A percentile compares a stretch with the other conserved stretches of the same genome.
Evolutionary conservation across 2,888 invertebrate genomes (phyloP).

Genomic region (Drosophila limbata): DNA sequence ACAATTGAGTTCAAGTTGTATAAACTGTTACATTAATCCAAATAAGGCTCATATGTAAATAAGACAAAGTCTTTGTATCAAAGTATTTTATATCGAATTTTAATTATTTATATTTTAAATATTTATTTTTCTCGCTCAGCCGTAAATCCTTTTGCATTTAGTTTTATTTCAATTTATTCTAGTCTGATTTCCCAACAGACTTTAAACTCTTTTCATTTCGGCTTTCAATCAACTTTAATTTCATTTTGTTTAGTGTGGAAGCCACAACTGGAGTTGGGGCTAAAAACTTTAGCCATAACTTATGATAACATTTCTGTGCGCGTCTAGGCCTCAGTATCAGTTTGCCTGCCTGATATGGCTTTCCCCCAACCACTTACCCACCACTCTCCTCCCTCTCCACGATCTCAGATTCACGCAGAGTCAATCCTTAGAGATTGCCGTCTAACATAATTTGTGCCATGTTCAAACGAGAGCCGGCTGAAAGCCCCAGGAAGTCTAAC

Average conservation of each 20-base stretch:
- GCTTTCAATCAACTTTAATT: background rate
- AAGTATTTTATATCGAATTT: background rate
- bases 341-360: slow-evolving; percentile 2
- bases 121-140: background rate
- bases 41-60: background rate
- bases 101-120: background rate
- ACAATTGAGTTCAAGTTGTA: background rate
- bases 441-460: slow-evolving; percentile 77
- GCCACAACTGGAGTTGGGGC: slow-evolving; percentile 28
- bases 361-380: background rate
- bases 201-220: background rate
- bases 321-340: slow-evolving; percentile 34
- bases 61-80: background rate
- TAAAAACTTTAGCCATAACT: slow-evolving; percentile 75
- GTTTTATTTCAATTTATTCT: slow-evolving; percentile 8
- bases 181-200: slow-evolving; percentile 16
- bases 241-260: slow-evolving; percentile 55
- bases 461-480: slow-evolving; percentile 57
- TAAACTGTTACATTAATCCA: background rate
- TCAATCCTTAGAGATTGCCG: slow-evolving; percentile 79
- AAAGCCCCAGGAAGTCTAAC: slow-evolving; percentile 46
- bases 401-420: slow-evolving; percentile 47
- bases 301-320: slow-evolving; percentile 76
- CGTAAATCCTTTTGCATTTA: background rate
- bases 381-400: background rate